A percentile compares a stretch with the other conserved stretches of the same genome.
Conservation (phyloP, 2,113 vertebrate species). For the Melierax canorus region DNA sequence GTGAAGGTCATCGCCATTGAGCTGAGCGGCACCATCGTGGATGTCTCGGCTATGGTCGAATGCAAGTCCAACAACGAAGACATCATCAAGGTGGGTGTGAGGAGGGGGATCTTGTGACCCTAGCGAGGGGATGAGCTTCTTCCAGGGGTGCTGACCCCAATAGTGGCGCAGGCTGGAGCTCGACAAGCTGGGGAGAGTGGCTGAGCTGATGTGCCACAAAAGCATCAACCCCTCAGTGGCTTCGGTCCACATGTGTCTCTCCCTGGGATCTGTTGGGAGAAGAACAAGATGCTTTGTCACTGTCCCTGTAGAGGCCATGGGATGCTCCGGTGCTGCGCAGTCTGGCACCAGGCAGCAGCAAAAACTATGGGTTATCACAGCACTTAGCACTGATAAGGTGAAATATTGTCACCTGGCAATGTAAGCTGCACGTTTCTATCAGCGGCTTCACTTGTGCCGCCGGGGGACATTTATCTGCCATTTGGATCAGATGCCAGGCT, state of each 20-base stretch:
- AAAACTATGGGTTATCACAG: not conserved
- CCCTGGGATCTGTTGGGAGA: not conserved
- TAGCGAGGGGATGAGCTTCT: not conserved
- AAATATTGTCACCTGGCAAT: not conserved
- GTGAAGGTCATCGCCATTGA: conserved; percentile 97
- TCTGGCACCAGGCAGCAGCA: not conserved
- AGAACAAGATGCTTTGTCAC: not conserved
- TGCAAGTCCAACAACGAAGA: conserved; percentile 96
- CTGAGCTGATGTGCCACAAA: not conserved
- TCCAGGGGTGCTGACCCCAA: not conserved
- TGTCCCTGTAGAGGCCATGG: rapidly evolving
- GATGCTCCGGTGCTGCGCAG: rapidly evolving
- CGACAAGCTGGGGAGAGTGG: not conserved
- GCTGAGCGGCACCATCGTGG: conserved; percentile 84
- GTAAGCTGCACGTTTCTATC: not conserved
- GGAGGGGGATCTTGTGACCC: not conserved
- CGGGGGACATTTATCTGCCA: rapidly evolving
- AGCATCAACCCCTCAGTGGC: not conserved
- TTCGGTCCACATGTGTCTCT: not conserved
- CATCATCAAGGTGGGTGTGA: conserved; percentile 88
- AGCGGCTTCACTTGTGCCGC: rapidly evolving
- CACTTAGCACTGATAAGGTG: not conserved
- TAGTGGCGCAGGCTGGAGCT: rapidly evolving
- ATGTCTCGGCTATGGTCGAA: conserved; percentile 85
- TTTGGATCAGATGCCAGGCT: not conserved